phyloP scores from a whole-genome alignment of 2,888 invertebrate genomes.

The Epinotia nisella region DNA sequence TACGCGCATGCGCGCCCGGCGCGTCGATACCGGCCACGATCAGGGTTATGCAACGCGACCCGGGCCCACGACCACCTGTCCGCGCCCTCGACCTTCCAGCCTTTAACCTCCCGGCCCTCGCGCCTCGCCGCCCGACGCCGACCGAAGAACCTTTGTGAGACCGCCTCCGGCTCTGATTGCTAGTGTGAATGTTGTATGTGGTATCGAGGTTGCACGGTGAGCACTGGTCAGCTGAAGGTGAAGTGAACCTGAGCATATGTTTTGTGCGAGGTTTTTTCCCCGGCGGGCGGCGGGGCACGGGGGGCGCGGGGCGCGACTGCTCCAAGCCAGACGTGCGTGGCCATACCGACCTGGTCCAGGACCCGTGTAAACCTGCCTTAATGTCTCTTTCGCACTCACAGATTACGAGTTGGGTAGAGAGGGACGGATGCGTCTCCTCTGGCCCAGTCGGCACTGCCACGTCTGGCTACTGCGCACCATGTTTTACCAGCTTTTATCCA shows the following conservation, averaged over 20 bases:
- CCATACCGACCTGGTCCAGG: conserved; percentile 18
- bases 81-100: conserved; percentile 62
- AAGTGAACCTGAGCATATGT: conserved; percentile 69
- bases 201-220: conserved; percentile 9
- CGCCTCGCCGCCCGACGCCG: conserved; percentile 15
- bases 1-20: conserved; percentile 85
- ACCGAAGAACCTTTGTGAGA: conserved; percentile 10
- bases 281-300: conserved; percentile 65
- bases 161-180: background rate
- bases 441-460: conserved; percentile 6
- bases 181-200: conserved; percentile 28
- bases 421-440: conserved; percentile 16
- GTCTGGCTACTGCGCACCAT: conserved; percentile 27
- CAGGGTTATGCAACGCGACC: conserved; percentile 73
- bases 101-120: conserved; percentile 45
- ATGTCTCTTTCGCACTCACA: background rate
- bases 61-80: conserved; percentile 61
- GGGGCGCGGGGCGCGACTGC: conserved; percentile 52
- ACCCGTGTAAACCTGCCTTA: background rate
- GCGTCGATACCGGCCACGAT: conserved; percentile 79
- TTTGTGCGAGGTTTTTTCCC: conserved; percentile 75
- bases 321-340: conserved; percentile 27
- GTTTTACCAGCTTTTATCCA: conserved; percentile 7
- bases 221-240: conserved; percentile 43
- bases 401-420: background rate